Evolutionary conservation across 1,140 invertebrate species (phyloP).

Genomic region (Epicauta chinensis): DNA sequence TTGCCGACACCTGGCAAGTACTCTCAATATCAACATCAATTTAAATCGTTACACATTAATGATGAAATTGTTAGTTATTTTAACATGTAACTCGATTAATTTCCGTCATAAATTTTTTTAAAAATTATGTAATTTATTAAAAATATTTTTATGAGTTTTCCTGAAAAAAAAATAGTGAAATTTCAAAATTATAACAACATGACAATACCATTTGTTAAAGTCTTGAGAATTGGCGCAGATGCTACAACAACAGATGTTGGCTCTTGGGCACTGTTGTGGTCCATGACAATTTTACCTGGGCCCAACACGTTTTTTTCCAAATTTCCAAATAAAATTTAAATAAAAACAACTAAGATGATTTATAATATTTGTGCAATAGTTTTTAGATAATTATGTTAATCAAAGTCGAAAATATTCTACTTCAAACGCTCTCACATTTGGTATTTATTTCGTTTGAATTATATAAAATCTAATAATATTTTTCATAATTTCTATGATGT

Average conservation of each 20-base stretch:
- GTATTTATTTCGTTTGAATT: slow-evolving; percentile 8
- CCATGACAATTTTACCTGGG: slow-evolving; percentile 12
- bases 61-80: too few relatives aligned
- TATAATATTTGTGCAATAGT: slow-evolving; percentile 8
- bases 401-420: slow-evolving; percentile 7
- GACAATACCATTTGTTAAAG: slow-evolving; percentile 9
- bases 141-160: too few relatives aligned
- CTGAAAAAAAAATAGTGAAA: too few relatives aligned
- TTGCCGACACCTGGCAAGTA: too few relatives aligned
- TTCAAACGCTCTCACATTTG: slow-evolving; percentile 13
- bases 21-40: too few relatives aligned
- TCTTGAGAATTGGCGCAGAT: slow-evolving; percentile 9
- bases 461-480: slow-evolving; percentile 4
- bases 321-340: too few relatives aligned
- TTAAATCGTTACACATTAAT: too few relatives aligned
- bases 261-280: slow-evolving; percentile 13
- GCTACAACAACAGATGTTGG: slow-evolving; percentile 11
- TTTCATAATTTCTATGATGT: not conserved
- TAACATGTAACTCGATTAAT: too few relatives aligned
- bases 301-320: too few relatives aligned
- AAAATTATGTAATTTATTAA: too few relatives aligned
- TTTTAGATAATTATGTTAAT: slow-evolving; percentile 8
- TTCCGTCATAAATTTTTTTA: too few relatives aligned
- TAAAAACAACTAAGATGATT: too few relatives aligned
- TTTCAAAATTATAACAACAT: not conserved